These are phyloP conservation scores for Rhegmatorhina hoffmannsi DNA, from an alignment of 2,113 vertebrate species.

Conservation along the genomic window DNA sequence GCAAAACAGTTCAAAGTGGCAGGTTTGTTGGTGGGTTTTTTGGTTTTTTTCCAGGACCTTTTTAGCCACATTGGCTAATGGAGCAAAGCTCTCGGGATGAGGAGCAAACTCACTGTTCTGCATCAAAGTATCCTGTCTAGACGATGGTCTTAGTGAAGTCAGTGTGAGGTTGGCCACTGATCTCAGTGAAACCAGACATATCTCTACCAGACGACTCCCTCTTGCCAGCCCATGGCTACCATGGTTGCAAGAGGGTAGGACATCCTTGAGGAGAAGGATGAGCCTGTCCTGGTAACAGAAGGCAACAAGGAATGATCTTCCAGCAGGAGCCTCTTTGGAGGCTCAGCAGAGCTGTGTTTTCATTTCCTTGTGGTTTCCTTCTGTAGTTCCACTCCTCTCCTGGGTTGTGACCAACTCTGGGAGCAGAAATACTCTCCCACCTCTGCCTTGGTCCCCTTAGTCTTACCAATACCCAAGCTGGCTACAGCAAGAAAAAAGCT, in stretches of 20 bases:
- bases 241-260: constrained; percentile 1
- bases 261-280: constrained; percentile 6
- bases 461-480: not conserved
- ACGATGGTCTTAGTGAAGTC: constrained; percentile 52
- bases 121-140: constrained; percentile 30
- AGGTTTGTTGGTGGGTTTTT: not conserved
- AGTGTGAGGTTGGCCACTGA: constrained; percentile 19
- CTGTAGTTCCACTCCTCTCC: not conserved
- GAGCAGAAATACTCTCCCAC: not conserved
- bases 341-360: constrained; percentile 11
- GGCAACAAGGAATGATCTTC: not conserved
- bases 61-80: constrained; percentile 71
- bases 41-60: not conserved
- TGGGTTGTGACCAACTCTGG: not conserved
- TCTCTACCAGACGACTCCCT: constrained; percentile 18
- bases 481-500: not conserved
- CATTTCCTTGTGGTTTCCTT: not conserved
- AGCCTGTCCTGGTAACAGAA: not conserved
- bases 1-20: constrained; percentile 55
- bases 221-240: not conserved
- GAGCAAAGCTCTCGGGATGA: constrained; percentile 26
- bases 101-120: constrained; percentile 5
- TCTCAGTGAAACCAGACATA: constrained; percentile 63
- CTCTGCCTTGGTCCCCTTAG: not conserved
- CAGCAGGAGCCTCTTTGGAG: not conserved